Conservation (phyloP, 2,888 invertebrate genomes). For the Alloscopus bannaensis region DNA sequence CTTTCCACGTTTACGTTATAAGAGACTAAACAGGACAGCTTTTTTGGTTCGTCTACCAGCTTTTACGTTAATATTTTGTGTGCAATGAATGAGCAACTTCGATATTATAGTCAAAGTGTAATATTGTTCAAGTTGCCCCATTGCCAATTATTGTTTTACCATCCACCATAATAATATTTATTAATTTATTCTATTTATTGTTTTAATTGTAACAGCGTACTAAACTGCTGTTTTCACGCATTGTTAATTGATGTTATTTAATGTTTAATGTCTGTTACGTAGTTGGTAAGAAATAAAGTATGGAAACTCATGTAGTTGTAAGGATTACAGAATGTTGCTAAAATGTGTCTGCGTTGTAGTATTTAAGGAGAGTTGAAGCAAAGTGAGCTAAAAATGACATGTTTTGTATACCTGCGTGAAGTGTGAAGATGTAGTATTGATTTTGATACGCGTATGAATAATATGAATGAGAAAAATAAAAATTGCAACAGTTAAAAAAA, state of each 20-base stretch:
- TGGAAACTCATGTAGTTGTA: neutral
- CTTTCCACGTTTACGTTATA: neutral
- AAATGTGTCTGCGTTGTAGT: neutral
- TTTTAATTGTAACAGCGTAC: neutral
- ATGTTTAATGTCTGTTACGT: neutral
- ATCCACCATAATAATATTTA: too few species aligned
- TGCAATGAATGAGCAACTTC: neutral
- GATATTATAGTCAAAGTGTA: neutral
- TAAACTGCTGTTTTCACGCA: conserved; percentile 4
- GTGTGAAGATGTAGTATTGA: conserved; percentile 2
- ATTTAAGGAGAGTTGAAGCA: conserved; percentile 1
- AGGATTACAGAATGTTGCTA: conserved; percentile 6
- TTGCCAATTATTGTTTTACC: too few species aligned
- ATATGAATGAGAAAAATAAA: conserved; percentile 27
- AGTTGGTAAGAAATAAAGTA: neutral
- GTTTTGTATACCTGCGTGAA: conserved; percentile 14
- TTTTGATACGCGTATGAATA: conserved; percentile 4
- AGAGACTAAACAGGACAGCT: too few species aligned
- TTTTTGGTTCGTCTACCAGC: too few species aligned
- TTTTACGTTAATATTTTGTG: neutral
- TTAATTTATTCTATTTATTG: neutral
- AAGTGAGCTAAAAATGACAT: conserved; percentile 12
- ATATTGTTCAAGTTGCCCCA: conserved; percentile 23
- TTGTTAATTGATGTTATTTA: neutral
- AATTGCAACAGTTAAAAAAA: conserved; percentile 21